Percentiles rank a stretch among this genome's conserved stretches.
Evolutionary conservation across 35 echinoderm and acorn worm genomes (phyloP).

Genomic region (Amphiura filiformis): DNA sequence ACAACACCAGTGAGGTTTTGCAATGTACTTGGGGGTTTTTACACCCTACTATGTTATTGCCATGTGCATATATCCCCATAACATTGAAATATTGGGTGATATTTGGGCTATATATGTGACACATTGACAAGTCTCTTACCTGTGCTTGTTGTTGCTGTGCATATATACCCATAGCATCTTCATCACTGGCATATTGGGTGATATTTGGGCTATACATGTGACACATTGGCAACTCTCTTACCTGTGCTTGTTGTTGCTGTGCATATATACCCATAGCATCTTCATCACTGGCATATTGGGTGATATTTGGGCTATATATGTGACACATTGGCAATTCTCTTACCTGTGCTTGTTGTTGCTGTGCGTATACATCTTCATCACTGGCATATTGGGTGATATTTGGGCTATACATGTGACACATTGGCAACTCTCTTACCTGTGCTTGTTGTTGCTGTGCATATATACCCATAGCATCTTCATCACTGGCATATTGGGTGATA

Average conservation of each 20-base stretch:
- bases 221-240: not conserved
- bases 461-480: slow-evolving; percentile 29
- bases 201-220: not conserved
- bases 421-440: not conserved
- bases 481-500: not conserved
- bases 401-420: not conserved
- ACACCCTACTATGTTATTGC: too few species aligned
- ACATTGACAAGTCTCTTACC: slow-evolving; percentile 16
- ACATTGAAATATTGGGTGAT: not conserved
- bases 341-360: slow-evolving; percentile 67
- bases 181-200: slow-evolving; percentile 19
- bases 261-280: slow-evolving; percentile 10
- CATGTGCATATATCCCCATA: not conserved
- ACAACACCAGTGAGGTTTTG: too few species aligned
- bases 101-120: not conserved
- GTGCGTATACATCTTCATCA: slow-evolving; percentile 31
- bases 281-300: slow-evolving; percentile 24
- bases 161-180: slow-evolving; percentile 16
- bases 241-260: slow-evolving; percentile 59
- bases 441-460: not conserved
- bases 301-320: not conserved
- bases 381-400: not conserved
- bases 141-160: slow-evolving; percentile 48
- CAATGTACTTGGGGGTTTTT: too few species aligned
- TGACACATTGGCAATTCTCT: not conserved